Base-by-base conservation (phyloP, 2,113 vertebrate genomes). In the Hymenochirus boettgeri region DNA sequence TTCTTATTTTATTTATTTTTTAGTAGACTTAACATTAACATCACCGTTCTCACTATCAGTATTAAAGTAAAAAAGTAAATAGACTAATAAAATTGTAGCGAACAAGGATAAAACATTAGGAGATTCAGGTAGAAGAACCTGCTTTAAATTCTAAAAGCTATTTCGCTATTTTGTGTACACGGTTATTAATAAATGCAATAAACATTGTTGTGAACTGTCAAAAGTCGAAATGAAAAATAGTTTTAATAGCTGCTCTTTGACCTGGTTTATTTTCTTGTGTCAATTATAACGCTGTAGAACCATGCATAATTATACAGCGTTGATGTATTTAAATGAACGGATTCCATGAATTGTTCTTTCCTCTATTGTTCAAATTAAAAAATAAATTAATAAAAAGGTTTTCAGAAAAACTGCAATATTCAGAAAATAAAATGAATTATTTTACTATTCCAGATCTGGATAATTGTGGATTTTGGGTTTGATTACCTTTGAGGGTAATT, bases 221-320 rank as follows among this genome's bases (percentile, higher is more conserved):
- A 88, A 90, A 92, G 90, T 92, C 91, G 90, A 92, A 96, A 97
- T 96, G 96, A 94, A 93, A 96, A 98, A 94, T 94, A 96, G 92
- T 92, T 98, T 93, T 96, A 95, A 96, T 92, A 91, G 93, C 90
- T 88, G 88, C 93, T 93, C 91, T 90, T 87, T 95, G 92, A 94
- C 93, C 91, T 89, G 86, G 87, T 91, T 93, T 93, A 95, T 96
- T 96, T 96, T 93, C 10, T 95, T 92, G 93, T 95, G 93, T 95
- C 95, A 95, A 93, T 97, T 97, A 96, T 90, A 89, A 92, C 93
- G 90, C 90, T 90, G 91, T 88, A 91, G 90, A 94, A 91, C 91
- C 90, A 93, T 95, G 94, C 93, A 95, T 96, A 98, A 94, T 96
- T 96, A 98, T 94, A 90, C 93, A 91, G 89, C 91, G 87, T 83